phyloP scores from a whole-genome alignment of 2,113 vertebrate species.

The human (Homo sapiens) region DNA sequence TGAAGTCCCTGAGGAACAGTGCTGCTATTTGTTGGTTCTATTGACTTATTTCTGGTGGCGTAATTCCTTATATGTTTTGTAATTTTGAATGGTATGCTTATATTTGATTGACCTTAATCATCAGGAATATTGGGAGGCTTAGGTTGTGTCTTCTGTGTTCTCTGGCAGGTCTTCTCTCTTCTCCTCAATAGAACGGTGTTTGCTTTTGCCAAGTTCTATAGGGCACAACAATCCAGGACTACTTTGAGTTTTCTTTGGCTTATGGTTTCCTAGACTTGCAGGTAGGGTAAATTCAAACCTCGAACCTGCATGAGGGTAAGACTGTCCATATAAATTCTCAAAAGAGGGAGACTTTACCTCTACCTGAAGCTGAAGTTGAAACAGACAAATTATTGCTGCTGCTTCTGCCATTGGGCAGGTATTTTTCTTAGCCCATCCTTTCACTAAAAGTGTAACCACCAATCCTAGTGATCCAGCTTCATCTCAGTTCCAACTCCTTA shows the following conservation, averaged over 20 bases:
- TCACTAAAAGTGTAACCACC: neutral
- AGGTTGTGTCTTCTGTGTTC: neutral
- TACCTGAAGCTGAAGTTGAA: neutral
- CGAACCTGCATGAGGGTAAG: neutral
- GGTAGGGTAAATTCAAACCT: neutral
- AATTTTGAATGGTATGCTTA: neutral
- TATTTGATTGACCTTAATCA: slow-evolving; percentile 2
- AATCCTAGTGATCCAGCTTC: neutral
- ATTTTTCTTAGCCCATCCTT: neutral
- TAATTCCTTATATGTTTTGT: neutral
- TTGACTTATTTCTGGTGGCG: neutral
- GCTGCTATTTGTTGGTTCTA: neutral
- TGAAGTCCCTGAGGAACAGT: neutral
- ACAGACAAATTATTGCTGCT: neutral
- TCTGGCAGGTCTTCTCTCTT: neutral
- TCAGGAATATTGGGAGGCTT: neutral
- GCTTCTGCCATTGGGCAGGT: neutral
- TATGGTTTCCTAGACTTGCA: neutral
- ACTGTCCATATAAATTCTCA: neutral
- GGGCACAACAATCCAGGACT: neutral
- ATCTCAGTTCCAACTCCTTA: neutral
- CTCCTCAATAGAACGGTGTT: neutral
- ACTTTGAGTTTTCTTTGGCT: neutral
- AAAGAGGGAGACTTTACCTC: neutral
- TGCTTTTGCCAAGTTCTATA: neutral